Base-by-base conservation (phyloP, 1,140 invertebrate species). In the Drosophila hydei region DNA sequence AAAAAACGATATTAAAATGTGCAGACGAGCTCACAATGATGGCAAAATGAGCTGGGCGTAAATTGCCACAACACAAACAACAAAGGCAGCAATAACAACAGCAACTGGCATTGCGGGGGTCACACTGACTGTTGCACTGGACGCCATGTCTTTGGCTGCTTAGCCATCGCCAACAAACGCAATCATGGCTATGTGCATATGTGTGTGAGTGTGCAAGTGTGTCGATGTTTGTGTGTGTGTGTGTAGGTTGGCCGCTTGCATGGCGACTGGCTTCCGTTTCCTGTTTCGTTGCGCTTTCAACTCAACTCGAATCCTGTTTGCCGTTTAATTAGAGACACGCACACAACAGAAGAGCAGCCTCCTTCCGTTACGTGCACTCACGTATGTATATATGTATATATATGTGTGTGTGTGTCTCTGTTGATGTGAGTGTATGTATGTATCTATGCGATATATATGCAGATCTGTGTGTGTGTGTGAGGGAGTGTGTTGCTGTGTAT, bases 251-350 rank as follows among this genome's bases (percentile, higher is more conserved):
- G 56, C 36, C 50, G 62, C 38, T 43, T 73, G 77, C 62, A 78
- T 88, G 83, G 83, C 75, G 78, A 88, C 83, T 77, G 83, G 84
- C 84, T 89, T 88, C 83, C 83, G 83, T 88, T 88, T 88, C 83
- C 83, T 88, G 83, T 88, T 88, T 88, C 84, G 84, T 77, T 88
- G 79, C 72, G 78, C 83, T 89, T 81, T 81, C 84, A 79, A 89
- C 83, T 89, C 84, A 69, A 88, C 83, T 88, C 72, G 83, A 88
- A 88, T 88, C 83, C 83, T 88, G 83, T 88, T 88, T 88, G 83
- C 83, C 83, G 84, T 88, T 88, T 88, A 88, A 88, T 88, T 88
- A 88, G 83, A 88, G 83, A 89, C 84, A 88, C 84, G 80, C 77
- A 77, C 71, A 78, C 68, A 72, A 68, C 70, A 48, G 30, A 64